These are phyloP conservation scores for Dunckerocampus dactyliophorus DNA, from an alignment of 2,113 vertebrate genomes.

Conservation along the genomic window DNA sequence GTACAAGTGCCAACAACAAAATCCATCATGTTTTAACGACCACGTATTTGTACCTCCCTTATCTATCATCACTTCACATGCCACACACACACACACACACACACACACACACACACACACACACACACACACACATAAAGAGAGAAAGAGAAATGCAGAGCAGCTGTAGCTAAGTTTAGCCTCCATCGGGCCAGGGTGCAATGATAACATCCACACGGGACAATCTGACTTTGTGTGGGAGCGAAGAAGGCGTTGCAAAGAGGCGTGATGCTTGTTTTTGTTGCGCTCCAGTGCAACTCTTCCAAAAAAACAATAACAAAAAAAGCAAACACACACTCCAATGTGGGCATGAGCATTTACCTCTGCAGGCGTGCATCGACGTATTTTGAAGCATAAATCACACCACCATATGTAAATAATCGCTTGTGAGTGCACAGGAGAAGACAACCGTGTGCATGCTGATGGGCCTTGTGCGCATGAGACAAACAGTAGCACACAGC, in stretches of 20 bases:
- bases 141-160: conserved; percentile 14
- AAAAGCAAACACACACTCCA: neutral
- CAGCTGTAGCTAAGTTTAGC: conserved; percentile 68
- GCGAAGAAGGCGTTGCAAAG: conserved; percentile 33
- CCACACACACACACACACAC: conserved; percentile 9
- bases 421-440: conserved; percentile 5
- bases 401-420: neutral
- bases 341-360: conserved; percentile 7
- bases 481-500: conserved; percentile 6
- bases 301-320: conserved; percentile 5
- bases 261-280: conserved; percentile 11
- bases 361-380: conserved; percentile 12
- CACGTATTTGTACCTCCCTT: neutral
- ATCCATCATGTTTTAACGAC: neutral
- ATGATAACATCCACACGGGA: conserved; percentile 16
- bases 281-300: conserved; percentile 5
- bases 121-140: conserved; percentile 1
- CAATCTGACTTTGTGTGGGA: conserved; percentile 28
- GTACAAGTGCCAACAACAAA: no score
- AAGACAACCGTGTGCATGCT: conserved; percentile 1
- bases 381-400: conserved; percentile 30
- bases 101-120: conserved; percentile 26
- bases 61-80: conserved; percentile 41
- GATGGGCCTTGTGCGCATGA: neutral
- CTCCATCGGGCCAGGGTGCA: conserved; percentile 33